A percentile compares a stretch with the other conserved stretches of the same genome.
Evolutionary conservation across 1,140 invertebrate species (phyloP).

Genomic region (Drosophila lini): DNA sequence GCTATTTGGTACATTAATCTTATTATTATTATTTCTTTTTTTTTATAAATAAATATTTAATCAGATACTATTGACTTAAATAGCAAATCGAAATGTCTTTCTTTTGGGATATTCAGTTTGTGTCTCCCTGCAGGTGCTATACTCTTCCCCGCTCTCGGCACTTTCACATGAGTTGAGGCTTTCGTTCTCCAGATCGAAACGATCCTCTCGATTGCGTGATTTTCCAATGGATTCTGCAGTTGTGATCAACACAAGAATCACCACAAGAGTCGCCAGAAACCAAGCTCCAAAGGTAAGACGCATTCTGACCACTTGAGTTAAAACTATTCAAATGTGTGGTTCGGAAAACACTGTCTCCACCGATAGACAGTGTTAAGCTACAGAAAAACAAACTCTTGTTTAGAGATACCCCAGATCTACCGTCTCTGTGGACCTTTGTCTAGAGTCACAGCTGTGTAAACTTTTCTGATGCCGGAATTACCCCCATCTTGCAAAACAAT

Average conservation of each 20-base stretch:
- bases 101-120: slow-evolving; percentile 7
- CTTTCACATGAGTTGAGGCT: slow-evolving; percentile 21
- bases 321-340: slow-evolving; percentile 30
- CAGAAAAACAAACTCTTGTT: slow-evolving; percentile 4
- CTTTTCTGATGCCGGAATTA: slow-evolving; percentile 7
- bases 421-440: slow-evolving; percentile 15
- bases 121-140: slow-evolving; percentile 10
- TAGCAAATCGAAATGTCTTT: slow-evolving; percentile 44
- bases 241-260: background rate
- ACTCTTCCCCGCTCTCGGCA: slow-evolving; percentile 18
- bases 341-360: slow-evolving; percentile 7
- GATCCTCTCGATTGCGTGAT: slow-evolving; percentile 31
- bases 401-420: background rate
- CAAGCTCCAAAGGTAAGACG: slow-evolving; percentile 9
- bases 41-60: background rate
- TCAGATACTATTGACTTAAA: background rate
- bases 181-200: slow-evolving; percentile 29
- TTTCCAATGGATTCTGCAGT: slow-evolving; percentile 3
- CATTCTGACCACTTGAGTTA: slow-evolving; percentile 19
- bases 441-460: slow-evolving; percentile 25
- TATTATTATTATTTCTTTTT: no score
- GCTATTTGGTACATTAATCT: no score
- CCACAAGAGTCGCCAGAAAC: background rate
- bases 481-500: slow-evolving; percentile 3
- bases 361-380: background rate